phyloP scores from a whole-genome alignment of 2,113 vertebrate species.

The Tamias sibiricus region DNA sequence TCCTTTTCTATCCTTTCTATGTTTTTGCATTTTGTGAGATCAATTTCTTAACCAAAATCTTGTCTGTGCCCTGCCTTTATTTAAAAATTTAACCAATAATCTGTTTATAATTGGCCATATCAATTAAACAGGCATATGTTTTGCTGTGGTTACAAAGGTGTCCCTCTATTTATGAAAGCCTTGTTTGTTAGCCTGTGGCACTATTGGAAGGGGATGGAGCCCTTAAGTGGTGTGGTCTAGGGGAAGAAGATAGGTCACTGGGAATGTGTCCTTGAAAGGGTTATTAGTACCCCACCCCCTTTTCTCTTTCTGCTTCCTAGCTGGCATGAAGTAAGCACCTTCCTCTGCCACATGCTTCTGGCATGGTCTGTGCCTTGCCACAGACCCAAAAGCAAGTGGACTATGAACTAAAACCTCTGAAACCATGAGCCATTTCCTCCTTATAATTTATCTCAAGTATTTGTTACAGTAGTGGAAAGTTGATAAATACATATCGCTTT shows the following conservation, averaged over 20 bases:
- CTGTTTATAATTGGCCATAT: neutral
- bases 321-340: neutral
- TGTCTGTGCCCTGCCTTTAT: neutral
- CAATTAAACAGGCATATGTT: neutral
- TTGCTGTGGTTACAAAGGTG: neutral
- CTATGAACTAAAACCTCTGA: neutral
- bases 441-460: neutral
- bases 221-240: neutral
- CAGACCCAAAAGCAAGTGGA: neutral
- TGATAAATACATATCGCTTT: neutral
- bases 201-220: no score
- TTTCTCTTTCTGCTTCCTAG: neutral
- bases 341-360: neutral
- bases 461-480: neutral
- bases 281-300: accelerated
- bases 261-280: no score
- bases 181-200: neutral
- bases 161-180: neutral
- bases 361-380: no score
- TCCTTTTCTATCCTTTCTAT: neutral
- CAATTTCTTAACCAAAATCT: neutral
- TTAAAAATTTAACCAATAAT: neutral
- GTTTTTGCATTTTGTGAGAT: neutral
- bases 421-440: neutral
- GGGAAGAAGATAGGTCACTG: neutral